These are phyloP conservation scores for Nycticryphes semicollaris DNA, from an alignment of 2,113 vertebrate genomes.

Conservation along the genomic window DNA sequence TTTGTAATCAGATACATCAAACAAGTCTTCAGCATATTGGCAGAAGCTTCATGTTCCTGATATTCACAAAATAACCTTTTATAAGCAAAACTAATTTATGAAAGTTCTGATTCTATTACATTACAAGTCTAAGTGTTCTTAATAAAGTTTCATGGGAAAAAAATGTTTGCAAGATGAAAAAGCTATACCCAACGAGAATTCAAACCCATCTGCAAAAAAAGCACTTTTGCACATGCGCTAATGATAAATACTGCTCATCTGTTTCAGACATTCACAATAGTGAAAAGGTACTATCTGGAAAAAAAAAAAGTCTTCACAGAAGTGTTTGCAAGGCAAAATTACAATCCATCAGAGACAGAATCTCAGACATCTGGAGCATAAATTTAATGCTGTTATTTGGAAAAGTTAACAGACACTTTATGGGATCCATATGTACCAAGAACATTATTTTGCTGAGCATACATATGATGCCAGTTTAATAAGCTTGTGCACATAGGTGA, in stretches of 20 bases:
- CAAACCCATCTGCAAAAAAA: neutral
- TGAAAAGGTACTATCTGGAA: neutral
- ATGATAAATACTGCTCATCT: neutral
- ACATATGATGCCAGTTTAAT: neutral
- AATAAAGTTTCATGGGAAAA: neutral
- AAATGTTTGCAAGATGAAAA: neutral
- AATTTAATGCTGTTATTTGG: neutral
- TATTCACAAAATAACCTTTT: neutral
- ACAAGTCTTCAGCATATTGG: neutral
- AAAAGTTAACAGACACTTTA: neutral
- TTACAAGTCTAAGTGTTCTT: neutral
- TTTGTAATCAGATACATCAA: neutral
- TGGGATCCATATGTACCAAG: neutral
- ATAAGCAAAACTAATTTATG: neutral
- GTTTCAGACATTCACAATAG: neutral
- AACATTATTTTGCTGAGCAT: neutral
- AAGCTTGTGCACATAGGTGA: neutral
- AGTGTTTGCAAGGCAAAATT: neutral
- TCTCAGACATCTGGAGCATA: neutral
- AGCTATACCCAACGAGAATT: neutral
- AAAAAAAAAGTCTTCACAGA: neutral
- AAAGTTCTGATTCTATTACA: neutral
- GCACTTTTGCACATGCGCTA: neutral
- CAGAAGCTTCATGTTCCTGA: neutral
- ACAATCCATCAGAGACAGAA: neutral